Evolutionary conservation across 2,888 invertebrate genomes (phyloP).

Genomic region (Frankliniella intonsa): DNA sequence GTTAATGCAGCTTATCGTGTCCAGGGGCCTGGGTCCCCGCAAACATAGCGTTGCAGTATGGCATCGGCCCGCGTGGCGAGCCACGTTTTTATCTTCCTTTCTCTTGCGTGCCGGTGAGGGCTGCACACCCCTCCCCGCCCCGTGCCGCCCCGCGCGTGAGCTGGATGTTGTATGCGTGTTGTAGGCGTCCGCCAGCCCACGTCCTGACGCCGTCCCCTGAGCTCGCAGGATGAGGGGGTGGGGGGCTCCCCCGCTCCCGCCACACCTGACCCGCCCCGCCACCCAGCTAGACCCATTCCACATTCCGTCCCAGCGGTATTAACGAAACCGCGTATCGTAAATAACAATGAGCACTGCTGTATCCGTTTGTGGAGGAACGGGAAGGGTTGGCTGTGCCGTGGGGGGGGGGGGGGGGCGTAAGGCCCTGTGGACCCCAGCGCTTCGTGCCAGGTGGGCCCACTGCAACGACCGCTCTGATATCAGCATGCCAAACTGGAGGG

Average conservation of each 20-base stretch:
- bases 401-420: neutral
- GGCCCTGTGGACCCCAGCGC: neutral
- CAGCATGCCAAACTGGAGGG: no score
- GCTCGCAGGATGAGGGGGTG: neutral
- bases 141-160: neutral
- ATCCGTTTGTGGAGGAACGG: constrained; percentile 8
- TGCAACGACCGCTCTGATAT: no score
- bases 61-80: neutral
- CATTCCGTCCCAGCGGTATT: constrained; percentile 26
- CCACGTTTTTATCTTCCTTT: neutral
- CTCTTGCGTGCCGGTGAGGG: no score
- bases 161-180: neutral
- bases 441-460: neutral
- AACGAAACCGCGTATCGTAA: constrained; percentile 18
- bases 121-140: neutral
- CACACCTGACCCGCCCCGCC: neutral
- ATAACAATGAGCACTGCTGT: constrained; percentile 16
- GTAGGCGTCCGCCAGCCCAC: neutral
- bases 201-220: neutral
- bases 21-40: no score
- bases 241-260: neutral
- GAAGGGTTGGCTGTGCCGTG: neutral
- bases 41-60: no score
- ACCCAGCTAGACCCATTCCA: neutral
- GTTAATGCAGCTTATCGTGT: no score